phyloP scores from a whole-genome alignment of 2,113 vertebrate species.

The Cottus gobio region DNA sequence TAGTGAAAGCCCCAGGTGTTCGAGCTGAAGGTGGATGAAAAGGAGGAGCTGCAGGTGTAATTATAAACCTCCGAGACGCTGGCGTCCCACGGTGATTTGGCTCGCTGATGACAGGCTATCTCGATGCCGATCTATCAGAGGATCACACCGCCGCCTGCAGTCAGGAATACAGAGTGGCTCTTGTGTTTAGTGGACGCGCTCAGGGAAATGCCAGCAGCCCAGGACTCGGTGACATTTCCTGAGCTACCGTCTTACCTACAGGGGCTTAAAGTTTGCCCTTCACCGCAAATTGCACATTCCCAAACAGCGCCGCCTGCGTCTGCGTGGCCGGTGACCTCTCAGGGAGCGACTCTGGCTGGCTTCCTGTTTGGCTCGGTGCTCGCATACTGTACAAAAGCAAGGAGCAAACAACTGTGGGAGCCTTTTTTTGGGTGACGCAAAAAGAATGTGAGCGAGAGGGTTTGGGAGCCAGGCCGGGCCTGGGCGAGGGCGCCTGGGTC shows the following conservation, averaged over 20 bases:
- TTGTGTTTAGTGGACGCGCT: constrained; percentile 28
- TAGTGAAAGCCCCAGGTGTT: background rate
- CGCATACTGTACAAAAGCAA: background rate
- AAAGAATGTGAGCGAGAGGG: constrained; percentile 51
- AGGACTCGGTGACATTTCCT: constrained; percentile 57
- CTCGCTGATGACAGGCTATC: constrained; percentile 4
- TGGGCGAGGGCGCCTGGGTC: constrained; percentile 48
- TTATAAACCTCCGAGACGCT: background rate
- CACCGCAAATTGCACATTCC: constrained; percentile 26
- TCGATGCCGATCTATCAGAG: background rate
- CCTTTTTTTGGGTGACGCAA: constrained; percentile 29
- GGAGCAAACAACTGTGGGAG: constrained; percentile 37
- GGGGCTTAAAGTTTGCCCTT: constrained; percentile 31
- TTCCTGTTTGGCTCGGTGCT: constrained; percentile 56
- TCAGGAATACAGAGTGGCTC: constrained; percentile 12
- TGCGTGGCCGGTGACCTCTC: constrained; percentile 42
- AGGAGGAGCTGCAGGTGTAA: constrained; percentile 7
- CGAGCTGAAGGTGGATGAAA: background rate
- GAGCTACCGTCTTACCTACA: constrained; percentile 27
- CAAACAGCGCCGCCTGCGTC: background rate
- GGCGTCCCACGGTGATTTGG: constrained; percentile 26
- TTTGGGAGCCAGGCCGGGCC: constrained; percentile 59
- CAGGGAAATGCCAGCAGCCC: constrained; percentile 36
- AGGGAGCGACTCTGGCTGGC: constrained; percentile 8
- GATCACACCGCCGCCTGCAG: constrained; percentile 29